Evolutionary conservation across 2,888 invertebrate species (phyloP).

Genomic region (Chironomus riparius): DNA sequence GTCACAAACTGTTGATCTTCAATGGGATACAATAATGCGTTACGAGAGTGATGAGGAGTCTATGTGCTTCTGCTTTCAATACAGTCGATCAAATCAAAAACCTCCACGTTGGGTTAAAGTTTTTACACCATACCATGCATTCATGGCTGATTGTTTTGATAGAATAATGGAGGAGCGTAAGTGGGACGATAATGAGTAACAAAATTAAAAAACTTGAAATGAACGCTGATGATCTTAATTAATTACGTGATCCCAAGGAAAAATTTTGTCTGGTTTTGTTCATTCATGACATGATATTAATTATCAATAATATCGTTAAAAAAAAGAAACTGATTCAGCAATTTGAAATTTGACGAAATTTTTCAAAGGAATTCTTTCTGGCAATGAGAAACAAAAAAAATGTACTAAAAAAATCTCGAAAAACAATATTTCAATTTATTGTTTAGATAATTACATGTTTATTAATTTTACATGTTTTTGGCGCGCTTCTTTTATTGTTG

Average conservation of each 20-base stretch:
- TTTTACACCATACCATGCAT: conserved; percentile 63
- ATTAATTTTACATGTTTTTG: conserved; percentile 3
- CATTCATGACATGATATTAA: not conserved
- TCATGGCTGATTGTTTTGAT: conserved; percentile 76
- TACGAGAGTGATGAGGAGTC: conserved; percentile 90
- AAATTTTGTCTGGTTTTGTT: not conserved
- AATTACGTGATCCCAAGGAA: no score
- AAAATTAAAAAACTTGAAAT: not conserved
- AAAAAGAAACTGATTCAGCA: not conserved
- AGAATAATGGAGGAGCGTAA: conserved; percentile 86
- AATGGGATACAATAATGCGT: conserved; percentile 72
- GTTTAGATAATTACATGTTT: not conserved
- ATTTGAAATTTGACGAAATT: no score
- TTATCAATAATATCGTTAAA: not conserved
- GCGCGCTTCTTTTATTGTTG: conserved; percentile 21
- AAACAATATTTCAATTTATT: not conserved
- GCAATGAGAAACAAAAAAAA: not conserved
- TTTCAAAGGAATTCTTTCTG: not conserved
- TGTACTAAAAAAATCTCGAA: not conserved
- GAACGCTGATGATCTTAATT: not conserved
- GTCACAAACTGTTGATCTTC: conserved; percentile 70
- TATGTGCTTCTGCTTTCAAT: conserved; percentile 83
- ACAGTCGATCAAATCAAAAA: conserved; percentile 62
- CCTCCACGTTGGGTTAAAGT: conserved; percentile 78
- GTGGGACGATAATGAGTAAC: conserved; percentile 73